Conservation (phyloP, 2,113 vertebrate genomes). For the Psephotus haematonotus region DNA sequence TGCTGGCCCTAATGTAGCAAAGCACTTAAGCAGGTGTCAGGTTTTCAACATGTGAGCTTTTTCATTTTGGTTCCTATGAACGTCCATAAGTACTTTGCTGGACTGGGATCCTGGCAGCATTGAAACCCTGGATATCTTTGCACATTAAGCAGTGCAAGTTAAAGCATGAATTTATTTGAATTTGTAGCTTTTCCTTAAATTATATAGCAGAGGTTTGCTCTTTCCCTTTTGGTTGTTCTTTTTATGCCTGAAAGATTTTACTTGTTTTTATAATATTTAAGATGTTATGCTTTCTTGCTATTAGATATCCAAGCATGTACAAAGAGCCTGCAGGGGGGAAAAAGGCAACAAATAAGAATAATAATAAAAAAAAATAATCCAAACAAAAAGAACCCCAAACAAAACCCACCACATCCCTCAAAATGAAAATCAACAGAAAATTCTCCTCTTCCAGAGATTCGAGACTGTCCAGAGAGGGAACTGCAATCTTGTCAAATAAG, state of each 20-base stretch:
- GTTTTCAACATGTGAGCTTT: not conserved
- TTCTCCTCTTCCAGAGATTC: not conserved
- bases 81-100: not conserved
- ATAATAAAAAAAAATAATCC: no score
- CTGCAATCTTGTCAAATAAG: not conserved
- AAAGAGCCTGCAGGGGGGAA: not conserved
- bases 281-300: not conserved
- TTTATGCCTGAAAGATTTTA: not conserved
- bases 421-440: not conserved
- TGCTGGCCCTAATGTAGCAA: not conserved
- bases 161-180: not conserved
- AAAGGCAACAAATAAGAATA: not conserved
- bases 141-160: not conserved
- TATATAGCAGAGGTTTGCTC: not conserved
- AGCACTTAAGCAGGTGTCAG: not conserved
- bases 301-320: not conserved
- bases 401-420: not conserved
- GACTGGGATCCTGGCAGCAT: not conserved
- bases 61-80: not conserved
- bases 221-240: not conserved
- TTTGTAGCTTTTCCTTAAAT: not conserved
- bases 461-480: not conserved
- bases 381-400: not conserved
- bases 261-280: not conserved
- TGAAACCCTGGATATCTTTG: not conserved